phyloP scores from a whole-genome alignment of 2,113 vertebrate genomes.

The Pandion haliaetus region DNA sequence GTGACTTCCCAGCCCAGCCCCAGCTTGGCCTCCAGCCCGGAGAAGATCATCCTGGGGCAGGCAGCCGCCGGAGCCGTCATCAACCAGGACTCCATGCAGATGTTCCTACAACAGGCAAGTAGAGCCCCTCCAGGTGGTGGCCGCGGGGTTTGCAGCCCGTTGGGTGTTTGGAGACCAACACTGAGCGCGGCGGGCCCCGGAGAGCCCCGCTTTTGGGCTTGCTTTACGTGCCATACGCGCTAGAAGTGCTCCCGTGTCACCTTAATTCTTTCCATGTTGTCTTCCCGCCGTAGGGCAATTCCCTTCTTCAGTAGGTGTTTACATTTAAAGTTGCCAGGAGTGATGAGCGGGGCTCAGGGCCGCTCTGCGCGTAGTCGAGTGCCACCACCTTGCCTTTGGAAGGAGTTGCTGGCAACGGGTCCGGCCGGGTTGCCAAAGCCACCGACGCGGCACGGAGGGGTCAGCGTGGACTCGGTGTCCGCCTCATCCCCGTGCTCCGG shows the following conservation, averaged over 20 bases:
- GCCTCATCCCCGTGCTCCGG: neutral
- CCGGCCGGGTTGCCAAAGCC: too few species aligned
- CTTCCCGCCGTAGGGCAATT: neutral
- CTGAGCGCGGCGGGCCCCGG: rapidly evolving
- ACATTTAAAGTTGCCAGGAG: neutral
- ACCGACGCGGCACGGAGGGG: neutral
- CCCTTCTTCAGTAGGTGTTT: too few species aligned
- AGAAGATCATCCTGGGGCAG: conserved; percentile 88
- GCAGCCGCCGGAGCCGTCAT: conserved; percentile 81
- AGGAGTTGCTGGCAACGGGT: neutral
- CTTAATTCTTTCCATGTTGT: rapidly evolving
- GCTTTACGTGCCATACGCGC: rapidly evolving
- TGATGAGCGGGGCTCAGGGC: neutral
- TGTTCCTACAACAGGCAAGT: conserved; percentile 95
- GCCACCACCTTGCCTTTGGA: neutral
- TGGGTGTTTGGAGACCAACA: neutral
- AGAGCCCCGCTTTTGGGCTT: too few species aligned
- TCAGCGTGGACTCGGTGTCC: neutral
- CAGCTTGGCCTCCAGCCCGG: conserved; percentile 74
- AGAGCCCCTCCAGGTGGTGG: rapidly evolving
- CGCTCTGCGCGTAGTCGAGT: too few species aligned
- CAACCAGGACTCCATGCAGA: conserved; percentile 90
- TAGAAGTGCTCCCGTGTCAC: rapidly evolving
- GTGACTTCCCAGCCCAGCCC: conserved; percentile 78
- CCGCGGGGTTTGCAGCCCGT: too few species aligned